phyloP scores from a whole-genome alignment of 2,888 invertebrate genomes.

The Drosophila neotestacea region DNA sequence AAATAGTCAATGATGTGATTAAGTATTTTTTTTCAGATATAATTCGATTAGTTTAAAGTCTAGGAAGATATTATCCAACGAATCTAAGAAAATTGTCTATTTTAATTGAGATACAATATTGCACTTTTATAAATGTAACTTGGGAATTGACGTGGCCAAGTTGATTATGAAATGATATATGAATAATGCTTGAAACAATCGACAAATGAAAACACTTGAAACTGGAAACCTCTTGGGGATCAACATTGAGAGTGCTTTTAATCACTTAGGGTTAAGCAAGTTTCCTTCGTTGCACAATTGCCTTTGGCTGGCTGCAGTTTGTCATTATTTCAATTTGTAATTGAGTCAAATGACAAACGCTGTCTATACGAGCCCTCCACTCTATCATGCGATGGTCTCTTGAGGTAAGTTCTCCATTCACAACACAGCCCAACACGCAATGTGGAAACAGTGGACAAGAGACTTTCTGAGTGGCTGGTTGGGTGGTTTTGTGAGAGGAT shows the following conservation, averaged over 20 bases:
- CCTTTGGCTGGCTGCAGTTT: conserved; percentile 35
- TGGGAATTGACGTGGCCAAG: not conserved
- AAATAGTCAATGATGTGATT: no score
- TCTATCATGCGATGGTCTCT: conserved; percentile 51
- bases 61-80: no score
- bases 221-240: conserved; percentile 11
- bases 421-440: conserved; percentile 36
- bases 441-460: conserved; percentile 18
- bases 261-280: conserved; percentile 36
- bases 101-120: not conserved
- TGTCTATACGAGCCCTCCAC: conserved; percentile 53
- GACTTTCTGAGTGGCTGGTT: not conserved
- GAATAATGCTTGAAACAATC: not conserved
- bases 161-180: not conserved
- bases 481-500: not conserved
- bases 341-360: conserved; percentile 64
- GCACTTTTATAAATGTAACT: not conserved
- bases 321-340: conserved; percentile 68
- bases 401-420: conserved; percentile 26
- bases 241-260: not conserved
- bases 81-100: no score
- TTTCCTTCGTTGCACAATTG: conserved; percentile 21
- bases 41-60: no score
- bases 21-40: no score
- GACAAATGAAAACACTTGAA: not conserved